phyloP scores from a whole-genome alignment of 92 coral and sea anemone genomes.

The Virgularia gustaviana region DNA sequence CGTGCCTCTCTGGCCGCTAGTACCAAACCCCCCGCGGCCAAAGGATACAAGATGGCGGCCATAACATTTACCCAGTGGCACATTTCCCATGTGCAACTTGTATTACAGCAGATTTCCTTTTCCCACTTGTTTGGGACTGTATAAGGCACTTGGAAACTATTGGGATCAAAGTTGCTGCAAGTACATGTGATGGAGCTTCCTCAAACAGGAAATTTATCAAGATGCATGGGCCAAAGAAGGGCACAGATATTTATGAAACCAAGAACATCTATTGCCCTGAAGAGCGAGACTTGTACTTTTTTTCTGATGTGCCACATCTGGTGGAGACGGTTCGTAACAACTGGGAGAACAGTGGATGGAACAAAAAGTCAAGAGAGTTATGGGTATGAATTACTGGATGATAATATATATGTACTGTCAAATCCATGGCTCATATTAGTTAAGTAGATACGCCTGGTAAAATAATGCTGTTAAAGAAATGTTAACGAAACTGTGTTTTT shows the following conservation, averaged over 20 bases:
- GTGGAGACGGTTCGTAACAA: slow-evolving; percentile 2
- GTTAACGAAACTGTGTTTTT: too few species aligned
- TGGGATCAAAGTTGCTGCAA: slow-evolving; percentile 6
- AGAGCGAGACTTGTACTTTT: slow-evolving; percentile 10
- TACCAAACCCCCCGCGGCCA: too few species aligned
- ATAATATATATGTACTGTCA: not conserved
- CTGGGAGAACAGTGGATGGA: slow-evolving; percentile 27
- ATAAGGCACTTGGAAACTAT: slow-evolving; percentile 8
- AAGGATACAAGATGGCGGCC: not conserved
- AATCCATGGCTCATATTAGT: not conserved
- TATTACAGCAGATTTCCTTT: slow-evolving; percentile 8
- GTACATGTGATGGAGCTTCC: slow-evolving; percentile 20
- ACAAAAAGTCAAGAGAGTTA: slow-evolving; percentile 6
- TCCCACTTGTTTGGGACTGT: slow-evolving; percentile 23
- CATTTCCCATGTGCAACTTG: slow-evolving; percentile 11
- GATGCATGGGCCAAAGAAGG: slow-evolving; percentile 3
- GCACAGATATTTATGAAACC: not conserved
- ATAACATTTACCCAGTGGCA: slow-evolving; percentile 30
- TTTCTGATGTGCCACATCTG: slow-evolving; percentile 20
- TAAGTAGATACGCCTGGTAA: too few species aligned
- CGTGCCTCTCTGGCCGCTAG: too few species aligned
- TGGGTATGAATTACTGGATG: not conserved
- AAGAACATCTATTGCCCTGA: slow-evolving; percentile 2
- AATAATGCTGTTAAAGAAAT: too few species aligned
- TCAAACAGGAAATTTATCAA: slow-evolving; percentile 7